Conservation (phyloP, 2,797 vertebrate species). For the Helarctos malayanus region DNA sequence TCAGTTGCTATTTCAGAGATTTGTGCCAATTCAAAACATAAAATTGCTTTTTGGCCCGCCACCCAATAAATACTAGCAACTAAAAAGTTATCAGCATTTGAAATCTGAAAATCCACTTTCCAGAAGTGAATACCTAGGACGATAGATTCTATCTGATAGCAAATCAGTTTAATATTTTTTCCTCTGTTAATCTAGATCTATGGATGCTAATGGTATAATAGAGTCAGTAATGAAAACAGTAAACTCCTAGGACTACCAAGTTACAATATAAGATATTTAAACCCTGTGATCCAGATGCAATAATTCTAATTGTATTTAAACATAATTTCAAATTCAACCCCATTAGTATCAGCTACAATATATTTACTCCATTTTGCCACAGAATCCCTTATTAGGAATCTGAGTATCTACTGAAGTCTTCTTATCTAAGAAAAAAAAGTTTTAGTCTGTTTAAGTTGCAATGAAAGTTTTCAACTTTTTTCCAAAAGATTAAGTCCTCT, state of each 20-base stretch:
- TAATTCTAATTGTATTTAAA: constrained; percentile 48
- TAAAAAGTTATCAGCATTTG: constrained; percentile 74
- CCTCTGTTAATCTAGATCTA: constrained; percentile 42
- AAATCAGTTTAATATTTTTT: constrained; percentile 55
- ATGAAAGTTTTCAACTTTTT: constrained; percentile 24
- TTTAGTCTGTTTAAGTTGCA: constrained; percentile 21
- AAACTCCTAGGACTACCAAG: constrained; percentile 56
- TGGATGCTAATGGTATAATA: constrained; percentile 65
- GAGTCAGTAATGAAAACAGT: constrained; percentile 42
- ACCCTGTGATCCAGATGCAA: constrained; percentile 29
- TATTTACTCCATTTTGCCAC: constrained; percentile 44
- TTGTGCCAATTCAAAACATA: constrained; percentile 53
- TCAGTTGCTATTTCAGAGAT: constrained; percentile 37
- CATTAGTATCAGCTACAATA: not conserved
- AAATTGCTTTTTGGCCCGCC: constrained; percentile 24
- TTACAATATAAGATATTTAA: constrained; percentile 70
- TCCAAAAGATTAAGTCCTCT: constrained; percentile 37
- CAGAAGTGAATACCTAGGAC: constrained; percentile 27
- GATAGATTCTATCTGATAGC: constrained; percentile 56
- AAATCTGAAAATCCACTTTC: constrained; percentile 59
- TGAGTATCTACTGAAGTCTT: constrained; percentile 47
- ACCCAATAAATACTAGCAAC: constrained; percentile 58
- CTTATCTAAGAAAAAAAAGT: constrained; percentile 6
- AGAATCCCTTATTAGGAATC: constrained; percentile 13
- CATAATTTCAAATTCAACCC: constrained; percentile 30